phyloP scores from a whole-genome alignment of 1,140 invertebrate genomes.

The Brachystomella parvula region DNA sequence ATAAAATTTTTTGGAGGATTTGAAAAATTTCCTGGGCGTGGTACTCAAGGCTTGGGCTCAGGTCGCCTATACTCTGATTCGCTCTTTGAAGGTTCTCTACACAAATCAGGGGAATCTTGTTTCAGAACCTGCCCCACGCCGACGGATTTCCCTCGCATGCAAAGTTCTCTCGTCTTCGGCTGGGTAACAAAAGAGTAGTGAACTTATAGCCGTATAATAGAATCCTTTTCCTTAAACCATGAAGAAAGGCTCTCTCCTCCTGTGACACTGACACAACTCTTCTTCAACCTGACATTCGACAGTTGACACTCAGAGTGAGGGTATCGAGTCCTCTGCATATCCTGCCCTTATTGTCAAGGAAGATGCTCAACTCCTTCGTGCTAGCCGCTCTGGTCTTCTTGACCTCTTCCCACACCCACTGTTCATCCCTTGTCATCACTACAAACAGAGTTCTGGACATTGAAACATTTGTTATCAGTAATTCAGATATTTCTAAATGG shows the following conservation, averaged over 20 bases:
- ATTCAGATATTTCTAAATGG: slow-evolving; percentile 20
- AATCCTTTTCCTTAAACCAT: too few species aligned
- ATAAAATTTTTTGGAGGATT: too few species aligned
- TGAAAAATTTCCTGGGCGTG: too few species aligned
- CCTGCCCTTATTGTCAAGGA: neutral
- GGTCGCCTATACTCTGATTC: too few species aligned
- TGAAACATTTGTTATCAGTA: neutral
- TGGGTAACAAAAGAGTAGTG: too few species aligned
- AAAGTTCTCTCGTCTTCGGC: too few species aligned
- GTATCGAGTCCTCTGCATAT: neutral
- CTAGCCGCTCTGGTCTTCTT: neutral
- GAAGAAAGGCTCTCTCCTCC: neutral
- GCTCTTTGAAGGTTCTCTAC: too few species aligned
- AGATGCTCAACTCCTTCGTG: neutral
- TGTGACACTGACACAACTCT: neutral
- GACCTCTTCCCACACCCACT: neutral
- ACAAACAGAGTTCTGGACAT: slow-evolving; percentile 1
- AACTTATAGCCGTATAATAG: too few species aligned
- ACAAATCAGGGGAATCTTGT: too few species aligned
- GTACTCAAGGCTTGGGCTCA: too few species aligned
- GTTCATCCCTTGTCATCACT: neutral
- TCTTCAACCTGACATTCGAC: neutral
- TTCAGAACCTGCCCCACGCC: too few species aligned
- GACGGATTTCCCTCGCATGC: neutral
- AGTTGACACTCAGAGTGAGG: neutral